phyloP scores from a whole-genome alignment of 1,140 invertebrate genomes.

The Ceratosolen solmsi region DNA sequence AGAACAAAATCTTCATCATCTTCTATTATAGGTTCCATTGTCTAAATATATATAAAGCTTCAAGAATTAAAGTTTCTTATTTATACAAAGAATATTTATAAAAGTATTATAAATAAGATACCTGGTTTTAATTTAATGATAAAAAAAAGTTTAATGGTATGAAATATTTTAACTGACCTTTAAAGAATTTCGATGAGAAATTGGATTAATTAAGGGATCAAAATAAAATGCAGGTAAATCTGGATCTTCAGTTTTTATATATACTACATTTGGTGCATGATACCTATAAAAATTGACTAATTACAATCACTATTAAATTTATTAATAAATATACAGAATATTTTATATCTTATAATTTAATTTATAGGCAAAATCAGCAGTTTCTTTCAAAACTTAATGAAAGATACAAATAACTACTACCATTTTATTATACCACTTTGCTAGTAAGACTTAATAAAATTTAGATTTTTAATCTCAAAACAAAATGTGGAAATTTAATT shows the following conservation, averaged over 20 bases:
- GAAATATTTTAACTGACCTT: conserved; percentile 73
- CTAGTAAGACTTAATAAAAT: conserved; percentile 68
- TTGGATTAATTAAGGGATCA: conserved; percentile 99
- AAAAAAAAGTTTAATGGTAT: conserved; percentile 2
- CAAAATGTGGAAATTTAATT: conserved; percentile 62
- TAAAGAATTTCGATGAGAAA: conserved; percentile 93
- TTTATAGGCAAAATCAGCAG: conserved; percentile 72
- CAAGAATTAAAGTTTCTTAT: not conserved
- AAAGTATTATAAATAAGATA: too few species aligned
- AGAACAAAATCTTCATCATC: conserved; percentile 97
- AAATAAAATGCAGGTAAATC: conserved; percentile 99
- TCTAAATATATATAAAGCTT: too few species aligned
- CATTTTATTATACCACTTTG: conserved; percentile 72
- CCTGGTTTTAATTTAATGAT: not conserved
- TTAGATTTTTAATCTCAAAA: conserved; percentile 66
- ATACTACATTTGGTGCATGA: conserved; percentile 98
- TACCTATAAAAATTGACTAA: conserved; percentile 80
- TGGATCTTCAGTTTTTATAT: conserved; percentile 99
- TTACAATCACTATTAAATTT: too few species aligned
- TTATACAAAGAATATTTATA: not conserved
- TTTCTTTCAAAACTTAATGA: conserved; percentile 65
- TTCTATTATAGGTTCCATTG: conserved; percentile 88
- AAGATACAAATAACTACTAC: conserved; percentile 72
- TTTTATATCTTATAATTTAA: not conserved
- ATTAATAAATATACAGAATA: too few species aligned